A percentile compares a stretch with the other conserved stretches of the same genome.
Conservation (phyloP, 2,797 vertebrate genomes). For the Takifugu ocellatus region DNA sequence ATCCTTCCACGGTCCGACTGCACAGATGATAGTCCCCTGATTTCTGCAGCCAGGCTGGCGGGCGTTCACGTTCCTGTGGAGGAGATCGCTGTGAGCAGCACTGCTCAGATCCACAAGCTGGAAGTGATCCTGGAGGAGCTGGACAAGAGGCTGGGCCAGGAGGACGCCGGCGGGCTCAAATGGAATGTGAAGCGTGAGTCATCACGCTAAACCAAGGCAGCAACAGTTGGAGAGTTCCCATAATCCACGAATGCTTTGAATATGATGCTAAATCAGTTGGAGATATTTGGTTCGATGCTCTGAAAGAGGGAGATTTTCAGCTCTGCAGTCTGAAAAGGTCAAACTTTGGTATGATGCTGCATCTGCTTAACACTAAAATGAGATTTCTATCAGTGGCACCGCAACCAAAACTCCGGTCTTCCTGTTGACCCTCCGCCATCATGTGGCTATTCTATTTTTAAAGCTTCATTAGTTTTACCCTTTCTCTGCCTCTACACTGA, state of each 20-base stretch:
- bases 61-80: conserved; percentile 77
- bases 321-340: too few relatives aligned
- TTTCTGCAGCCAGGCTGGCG: conserved; percentile 73
- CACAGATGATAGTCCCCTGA: background rate
- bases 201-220: conserved; percentile 17
- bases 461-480: background rate
- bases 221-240: conserved; percentile 1
- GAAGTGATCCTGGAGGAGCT: conserved; percentile 76
- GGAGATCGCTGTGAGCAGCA: conserved; percentile 79
- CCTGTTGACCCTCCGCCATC: too few relatives aligned
- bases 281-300: too few relatives aligned
- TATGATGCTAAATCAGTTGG: too few relatives aligned
- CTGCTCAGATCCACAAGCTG: conserved; percentile 84
- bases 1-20: background rate
- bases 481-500: conserved; percentile 8
- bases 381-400: too few relatives aligned
- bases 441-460: background rate
- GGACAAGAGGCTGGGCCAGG: conserved; percentile 68
- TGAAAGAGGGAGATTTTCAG: too few relatives aligned
- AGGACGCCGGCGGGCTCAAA: conserved; percentile 65
- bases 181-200: conserved; percentile 87
- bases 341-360: too few relatives aligned
- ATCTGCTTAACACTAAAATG: too few relatives aligned
- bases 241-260: too few relatives aligned
- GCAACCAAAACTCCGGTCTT: too few relatives aligned